Conservation (phyloP, 2,888 invertebrate genomes). For the Neria commutata region DNA sequence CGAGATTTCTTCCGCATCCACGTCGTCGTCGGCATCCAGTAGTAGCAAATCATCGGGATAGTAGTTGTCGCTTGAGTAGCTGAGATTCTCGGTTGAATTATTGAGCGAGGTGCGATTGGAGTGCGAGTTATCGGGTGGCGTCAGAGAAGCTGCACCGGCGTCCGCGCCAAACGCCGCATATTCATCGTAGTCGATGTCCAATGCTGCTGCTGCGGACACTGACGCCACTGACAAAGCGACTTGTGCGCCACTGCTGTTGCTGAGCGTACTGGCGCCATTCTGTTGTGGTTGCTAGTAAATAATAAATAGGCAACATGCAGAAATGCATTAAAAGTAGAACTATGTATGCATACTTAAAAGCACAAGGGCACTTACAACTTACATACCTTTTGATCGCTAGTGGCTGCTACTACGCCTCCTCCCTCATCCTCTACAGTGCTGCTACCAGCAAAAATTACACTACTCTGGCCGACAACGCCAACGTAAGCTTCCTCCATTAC, state of each 20-base stretch:
- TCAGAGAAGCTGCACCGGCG: slow-evolving; percentile 29
- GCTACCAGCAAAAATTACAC: slow-evolving; percentile 33
- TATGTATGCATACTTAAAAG: neutral
- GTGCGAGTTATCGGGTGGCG: slow-evolving; percentile 34
- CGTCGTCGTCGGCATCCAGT: slow-evolving; percentile 48
- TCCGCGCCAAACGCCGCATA: slow-evolving; percentile 16
- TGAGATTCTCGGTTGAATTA: slow-evolving; percentile 61
- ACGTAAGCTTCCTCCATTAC: no score
- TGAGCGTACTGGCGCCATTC: slow-evolving; percentile 14
- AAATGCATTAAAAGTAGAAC: neutral
- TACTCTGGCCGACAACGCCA: neutral
- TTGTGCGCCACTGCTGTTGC: slow-evolving; percentile 21
- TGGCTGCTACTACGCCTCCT: slow-evolving; percentile 30
- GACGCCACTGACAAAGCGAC: neutral
- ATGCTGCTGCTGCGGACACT: slow-evolving; percentile 4
- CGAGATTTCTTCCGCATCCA: slow-evolving; percentile 56
- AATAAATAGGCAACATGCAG: slow-evolving; percentile 23
- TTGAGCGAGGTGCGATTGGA: slow-evolving; percentile 57
- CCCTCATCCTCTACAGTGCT: slow-evolving; percentile 38
- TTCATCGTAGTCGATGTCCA: slow-evolving; percentile 33
- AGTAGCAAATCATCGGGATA: slow-evolving; percentile 57
- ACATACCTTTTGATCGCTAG: slow-evolving; percentile 9
- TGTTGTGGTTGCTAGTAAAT: slow-evolving; percentile 1
- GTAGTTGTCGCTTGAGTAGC: slow-evolving; percentile 58
- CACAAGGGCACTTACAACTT: slow-evolving; percentile 31